These are phyloP conservation scores for Nyctibius grandis DNA, from an alignment of 2,797 vertebrate genomes.

Conservation along the genomic window DNA sequence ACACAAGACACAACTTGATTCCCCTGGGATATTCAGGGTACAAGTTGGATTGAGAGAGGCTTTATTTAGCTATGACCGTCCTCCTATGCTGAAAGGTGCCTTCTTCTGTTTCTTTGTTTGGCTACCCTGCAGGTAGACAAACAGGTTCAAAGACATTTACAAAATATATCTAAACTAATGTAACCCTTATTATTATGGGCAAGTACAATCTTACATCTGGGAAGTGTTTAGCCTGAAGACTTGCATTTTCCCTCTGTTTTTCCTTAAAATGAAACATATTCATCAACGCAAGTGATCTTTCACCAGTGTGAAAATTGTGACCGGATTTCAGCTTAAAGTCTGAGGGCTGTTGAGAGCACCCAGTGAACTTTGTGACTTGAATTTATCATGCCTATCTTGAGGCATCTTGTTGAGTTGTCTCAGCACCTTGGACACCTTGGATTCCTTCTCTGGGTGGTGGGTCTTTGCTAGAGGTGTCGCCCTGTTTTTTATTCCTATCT, in stretches of 20 bases:
- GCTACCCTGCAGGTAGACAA: background rate
- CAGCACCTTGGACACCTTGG: background rate
- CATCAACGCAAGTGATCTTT: background rate
- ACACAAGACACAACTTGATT: background rate
- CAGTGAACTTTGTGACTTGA: background rate
- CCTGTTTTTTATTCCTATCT: background rate
- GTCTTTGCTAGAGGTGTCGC: background rate
- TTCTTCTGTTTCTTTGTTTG: background rate
- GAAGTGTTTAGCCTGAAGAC: background rate
- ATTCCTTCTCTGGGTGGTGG: background rate
- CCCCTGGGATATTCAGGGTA: background rate
- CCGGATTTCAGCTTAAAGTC: background rate
- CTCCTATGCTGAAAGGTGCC: background rate
- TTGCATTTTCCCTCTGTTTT: background rate
- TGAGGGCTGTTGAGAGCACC: background rate
- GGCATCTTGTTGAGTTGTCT: background rate
- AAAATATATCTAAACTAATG: background rate
- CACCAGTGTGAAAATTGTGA: background rate
- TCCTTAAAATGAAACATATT: background rate
- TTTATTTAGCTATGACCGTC: conserved; percentile 1
- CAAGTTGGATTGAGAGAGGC: background rate
- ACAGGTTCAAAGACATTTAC: conserved; percentile 21
- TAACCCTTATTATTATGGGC: background rate
- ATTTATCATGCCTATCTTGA: background rate
- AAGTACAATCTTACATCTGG: background rate